Percentiles rank a stretch among this genome's conserved stretches.
Conservation (phyloP, 2,113 vertebrate genomes). For the Melozone crissalis region DNA sequence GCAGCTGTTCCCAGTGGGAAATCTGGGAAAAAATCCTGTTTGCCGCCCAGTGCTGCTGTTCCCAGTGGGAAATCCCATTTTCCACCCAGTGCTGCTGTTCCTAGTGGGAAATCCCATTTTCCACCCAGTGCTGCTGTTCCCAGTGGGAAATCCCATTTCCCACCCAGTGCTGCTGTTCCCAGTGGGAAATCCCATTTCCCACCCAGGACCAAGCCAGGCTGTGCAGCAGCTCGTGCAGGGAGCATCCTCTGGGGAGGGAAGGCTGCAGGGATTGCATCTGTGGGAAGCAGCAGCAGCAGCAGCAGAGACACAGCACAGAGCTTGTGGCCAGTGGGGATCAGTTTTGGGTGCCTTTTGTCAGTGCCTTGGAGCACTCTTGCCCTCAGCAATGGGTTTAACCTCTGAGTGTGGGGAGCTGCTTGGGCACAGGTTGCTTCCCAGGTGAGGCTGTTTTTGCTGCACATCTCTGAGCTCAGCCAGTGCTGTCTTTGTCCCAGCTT, state of each 20-base stretch:
- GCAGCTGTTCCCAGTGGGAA: neutral
- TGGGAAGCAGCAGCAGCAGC: neutral
- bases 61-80: neutral
- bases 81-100: neutral
- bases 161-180: neutral
- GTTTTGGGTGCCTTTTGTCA: neutral
- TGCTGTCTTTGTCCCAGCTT: neutral
- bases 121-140: neutral
- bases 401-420: neutral
- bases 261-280: neutral
- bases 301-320: neutral
- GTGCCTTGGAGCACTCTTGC: neutral
- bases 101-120: accelerated
- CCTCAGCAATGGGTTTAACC: neutral
- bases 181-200: neutral
- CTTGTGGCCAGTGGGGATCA: neutral
- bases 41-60: neutral
- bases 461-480: neutral
- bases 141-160: neutral
- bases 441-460: neutral
- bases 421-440: accelerated
- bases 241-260: neutral
- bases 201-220: neutral
- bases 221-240: neutral
- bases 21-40: neutral